These are phyloP conservation scores for Tokudaia tokunoshimensis DNA, from an alignment of 2,797 vertebrate genomes.

Conservation along the genomic window DNA sequence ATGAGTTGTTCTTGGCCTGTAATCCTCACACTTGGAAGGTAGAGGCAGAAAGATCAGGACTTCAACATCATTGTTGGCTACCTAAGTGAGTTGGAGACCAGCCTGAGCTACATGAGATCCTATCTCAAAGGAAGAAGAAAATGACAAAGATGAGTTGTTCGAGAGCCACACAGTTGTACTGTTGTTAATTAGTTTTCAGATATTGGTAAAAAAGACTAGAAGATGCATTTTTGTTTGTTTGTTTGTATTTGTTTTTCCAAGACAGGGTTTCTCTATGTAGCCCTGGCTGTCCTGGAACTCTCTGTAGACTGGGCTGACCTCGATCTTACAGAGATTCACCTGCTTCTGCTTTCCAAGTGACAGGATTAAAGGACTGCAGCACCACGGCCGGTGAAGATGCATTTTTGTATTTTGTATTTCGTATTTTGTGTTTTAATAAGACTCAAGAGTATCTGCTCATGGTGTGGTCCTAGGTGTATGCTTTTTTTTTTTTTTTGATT, in stretches of 20 bases:
- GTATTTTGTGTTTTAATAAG: slow-evolving; percentile 24
- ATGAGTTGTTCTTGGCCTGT: not conserved
- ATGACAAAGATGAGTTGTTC: not conserved
- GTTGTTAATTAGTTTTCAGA: not conserved
- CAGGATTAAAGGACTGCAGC: not conserved
- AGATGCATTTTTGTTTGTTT: not conserved
- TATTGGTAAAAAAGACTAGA: slow-evolving; percentile 13
- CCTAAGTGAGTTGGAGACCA: not conserved
- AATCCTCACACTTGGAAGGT: too few relatives aligned
- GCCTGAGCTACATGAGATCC: not conserved
- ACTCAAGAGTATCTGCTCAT: not conserved
- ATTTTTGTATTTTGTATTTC: not conserved
- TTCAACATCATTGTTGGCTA: not conserved
- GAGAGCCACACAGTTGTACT: not conserved
- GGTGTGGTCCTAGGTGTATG: not conserved
- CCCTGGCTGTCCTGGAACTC: not conserved
- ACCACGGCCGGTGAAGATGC: not conserved
- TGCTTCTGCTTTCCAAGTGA: not conserved
- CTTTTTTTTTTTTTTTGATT: not conserved
- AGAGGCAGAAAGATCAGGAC: not conserved
- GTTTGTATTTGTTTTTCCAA: not conserved
- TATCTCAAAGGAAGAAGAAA: not conserved
- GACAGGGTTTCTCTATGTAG: not conserved
- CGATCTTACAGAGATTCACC: not conserved
- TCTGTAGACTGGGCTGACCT: not conserved